Evolutionary conservation across 2,113 vertebrate genomes (phyloP), one percentile per base, ranked within the genome.

Genomic region (Etia nguti): DNA sequence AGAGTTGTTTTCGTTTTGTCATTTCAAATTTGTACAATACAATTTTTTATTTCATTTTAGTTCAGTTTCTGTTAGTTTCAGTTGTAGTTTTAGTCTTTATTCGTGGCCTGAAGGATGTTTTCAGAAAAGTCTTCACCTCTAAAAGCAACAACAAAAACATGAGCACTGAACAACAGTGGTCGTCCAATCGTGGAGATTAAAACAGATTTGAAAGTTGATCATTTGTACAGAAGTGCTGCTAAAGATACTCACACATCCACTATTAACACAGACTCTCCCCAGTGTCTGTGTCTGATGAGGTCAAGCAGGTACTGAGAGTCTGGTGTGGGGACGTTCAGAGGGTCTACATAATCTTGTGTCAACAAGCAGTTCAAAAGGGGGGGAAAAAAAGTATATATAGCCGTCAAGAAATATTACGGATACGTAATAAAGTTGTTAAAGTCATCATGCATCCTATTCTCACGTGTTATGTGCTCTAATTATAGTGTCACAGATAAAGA

Each of bases 271-370:
- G 98, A 97, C 83, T 96, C 86, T 0, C 98, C 98, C 97, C 97
- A 98, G 84, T 88, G 92, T 86, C 97, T 95, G 90, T 94, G 95
- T 55, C 15, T 92, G 48, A 96, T 84, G 73, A 98, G 94, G 2
- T 99, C 97, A 18, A 88, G 62, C 38, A 99, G 95, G 88, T 97
- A 98, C 81, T 96, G 96, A 6, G 97, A 91, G 91, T 99, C 97
- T 0, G 96, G 86, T 0, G 96, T 97, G 6, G 97, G 97, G 80
- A 98, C 88, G 77, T 97, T 96, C 86, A 98, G 87, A 1, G 95
- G 96, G 87, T 99, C 97, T 79, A 99, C 96, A 73, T 96, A 93
- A 6, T 97, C 96, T 98, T 99, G 84, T 13, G 85, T 24, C 43
- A 18, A 83, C 10, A 50, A 8, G 29, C 12, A 31, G 50, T 22